These are phyloP conservation scores for Drosophila orena DNA, from an alignment of 1,140 invertebrate genomes.

Conservation along the genomic window DNA sequence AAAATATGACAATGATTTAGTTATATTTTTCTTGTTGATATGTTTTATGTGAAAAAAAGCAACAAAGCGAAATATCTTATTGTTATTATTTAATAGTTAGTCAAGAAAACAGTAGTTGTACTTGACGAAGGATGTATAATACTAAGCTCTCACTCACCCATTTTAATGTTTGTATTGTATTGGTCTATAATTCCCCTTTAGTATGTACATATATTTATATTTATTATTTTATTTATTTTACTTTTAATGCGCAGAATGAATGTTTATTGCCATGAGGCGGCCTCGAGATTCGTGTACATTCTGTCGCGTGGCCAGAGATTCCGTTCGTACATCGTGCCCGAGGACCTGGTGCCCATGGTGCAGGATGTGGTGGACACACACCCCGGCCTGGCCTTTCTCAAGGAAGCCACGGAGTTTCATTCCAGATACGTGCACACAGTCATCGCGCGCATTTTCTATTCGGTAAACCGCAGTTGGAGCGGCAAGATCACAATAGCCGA, in stretches of 20 bases:
- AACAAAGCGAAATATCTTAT: no score
- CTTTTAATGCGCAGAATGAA: conserved; percentile 87
- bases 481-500: conserved; percentile 95
- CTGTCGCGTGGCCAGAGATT: conserved; percentile 89
- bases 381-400: conserved; percentile 98
- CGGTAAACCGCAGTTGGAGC: conserved; percentile 99
- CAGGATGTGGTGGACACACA: conserved; percentile 99
- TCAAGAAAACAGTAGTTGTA: no score
- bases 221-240: not conserved
- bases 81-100: no score
- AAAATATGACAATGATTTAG: no score
- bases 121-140: no score
- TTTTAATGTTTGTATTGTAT: no score
- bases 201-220: not conserved
- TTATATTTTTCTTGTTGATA: no score
- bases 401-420: conserved; percentile 99
- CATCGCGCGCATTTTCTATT: conserved; percentile 99
- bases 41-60: no score
- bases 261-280: conserved; percentile 93
- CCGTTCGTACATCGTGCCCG: conserved; percentile 88
- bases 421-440: conserved; percentile 99
- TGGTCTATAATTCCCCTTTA: no score
- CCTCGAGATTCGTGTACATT: conserved; percentile 95
- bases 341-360: conserved; percentile 96
- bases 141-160: no score